Conservation (phyloP, 2,888 invertebrate species). For the Parnassius mnemosyne region DNA sequence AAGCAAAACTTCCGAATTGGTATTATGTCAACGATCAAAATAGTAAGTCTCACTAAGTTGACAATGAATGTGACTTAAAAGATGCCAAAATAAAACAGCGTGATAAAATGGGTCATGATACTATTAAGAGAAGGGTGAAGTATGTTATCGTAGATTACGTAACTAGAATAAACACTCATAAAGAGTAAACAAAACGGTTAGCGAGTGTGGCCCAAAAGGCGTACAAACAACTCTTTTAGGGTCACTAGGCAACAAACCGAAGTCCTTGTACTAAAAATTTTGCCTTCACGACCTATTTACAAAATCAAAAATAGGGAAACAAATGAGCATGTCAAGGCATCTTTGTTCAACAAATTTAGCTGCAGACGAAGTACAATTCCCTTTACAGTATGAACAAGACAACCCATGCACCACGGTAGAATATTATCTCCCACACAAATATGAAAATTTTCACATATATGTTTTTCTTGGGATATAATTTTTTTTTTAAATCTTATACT, state of each 20-base stretch:
- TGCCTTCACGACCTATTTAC: constrained; percentile 28
- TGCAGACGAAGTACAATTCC: too few relatives aligned
- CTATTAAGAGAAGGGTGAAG: constrained; percentile 51
- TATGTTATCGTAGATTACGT: constrained; percentile 53
- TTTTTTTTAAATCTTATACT: too few relatives aligned
- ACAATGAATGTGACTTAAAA: constrained; percentile 1
- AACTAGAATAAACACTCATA: constrained; percentile 39
- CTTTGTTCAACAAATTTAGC: constrained; percentile 27
- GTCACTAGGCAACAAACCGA: constrained; percentile 19
- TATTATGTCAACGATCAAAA: constrained; percentile 4
- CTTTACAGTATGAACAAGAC: too few relatives aligned
- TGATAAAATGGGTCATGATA: constrained; percentile 46
- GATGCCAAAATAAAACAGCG: constrained; percentile 11
- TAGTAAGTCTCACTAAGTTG: constrained; percentile 9
- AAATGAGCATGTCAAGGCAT: background rate
- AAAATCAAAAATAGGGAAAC: background rate
- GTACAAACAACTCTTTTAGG: constrained; percentile 39
- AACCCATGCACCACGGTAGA: too few relatives aligned
- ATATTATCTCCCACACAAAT: too few relatives aligned
- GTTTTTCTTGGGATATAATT: too few relatives aligned
- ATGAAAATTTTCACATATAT: too few relatives aligned
- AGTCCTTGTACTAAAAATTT: constrained; percentile 28
- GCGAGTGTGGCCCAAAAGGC: constrained; percentile 44
- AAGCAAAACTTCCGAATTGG: background rate
- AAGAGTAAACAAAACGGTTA: constrained; percentile 55